Percentiles rank a stretch among this genome's conserved stretches.
Evolutionary conservation across 1,140 invertebrate species (phyloP).

Genomic region (Penaeus vannamei): DNA sequence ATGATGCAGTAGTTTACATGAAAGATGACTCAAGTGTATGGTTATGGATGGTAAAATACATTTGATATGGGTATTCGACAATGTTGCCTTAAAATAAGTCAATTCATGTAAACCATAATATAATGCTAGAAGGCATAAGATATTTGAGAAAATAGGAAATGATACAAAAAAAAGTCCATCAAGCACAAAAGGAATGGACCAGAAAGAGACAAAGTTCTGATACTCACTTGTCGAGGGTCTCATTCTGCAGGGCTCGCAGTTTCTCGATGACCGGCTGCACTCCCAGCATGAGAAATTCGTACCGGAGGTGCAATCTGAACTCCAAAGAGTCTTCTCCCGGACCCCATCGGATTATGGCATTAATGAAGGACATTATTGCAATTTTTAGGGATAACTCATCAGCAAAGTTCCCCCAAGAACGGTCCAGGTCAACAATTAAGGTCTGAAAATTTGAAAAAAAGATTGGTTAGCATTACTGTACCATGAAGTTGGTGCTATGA

Average conservation of each 20-base stretch:
- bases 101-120: neutral
- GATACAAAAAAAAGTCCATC: neutral
- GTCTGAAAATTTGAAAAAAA: slow-evolving; percentile 75
- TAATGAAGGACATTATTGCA: slow-evolving; percentile 98
- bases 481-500: neutral
- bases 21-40: no score
- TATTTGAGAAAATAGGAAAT: neutral
- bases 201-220: neutral
- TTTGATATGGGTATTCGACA: no score
- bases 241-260: slow-evolving; percentile 91
- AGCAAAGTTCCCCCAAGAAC: slow-evolving; percentile 87
- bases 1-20: no score
- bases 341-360: slow-evolving; percentile 96
- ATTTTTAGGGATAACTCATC: slow-evolving; percentile 95
- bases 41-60: no score
- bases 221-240: slow-evolving; percentile 85
- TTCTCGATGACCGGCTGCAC: slow-evolving; percentile 97
- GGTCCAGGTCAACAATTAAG: slow-evolving; percentile 93
- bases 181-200: neutral
- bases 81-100: no score
- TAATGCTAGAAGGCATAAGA: neutral
- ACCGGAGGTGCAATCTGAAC: slow-evolving; percentile 94
- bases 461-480: neutral
- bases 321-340: slow-evolving; percentile 96
- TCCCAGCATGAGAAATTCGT: slow-evolving; percentile 96